phyloP scores from a whole-genome alignment of 1,140 invertebrate genomes.

The Drosophila guanche region DNA sequence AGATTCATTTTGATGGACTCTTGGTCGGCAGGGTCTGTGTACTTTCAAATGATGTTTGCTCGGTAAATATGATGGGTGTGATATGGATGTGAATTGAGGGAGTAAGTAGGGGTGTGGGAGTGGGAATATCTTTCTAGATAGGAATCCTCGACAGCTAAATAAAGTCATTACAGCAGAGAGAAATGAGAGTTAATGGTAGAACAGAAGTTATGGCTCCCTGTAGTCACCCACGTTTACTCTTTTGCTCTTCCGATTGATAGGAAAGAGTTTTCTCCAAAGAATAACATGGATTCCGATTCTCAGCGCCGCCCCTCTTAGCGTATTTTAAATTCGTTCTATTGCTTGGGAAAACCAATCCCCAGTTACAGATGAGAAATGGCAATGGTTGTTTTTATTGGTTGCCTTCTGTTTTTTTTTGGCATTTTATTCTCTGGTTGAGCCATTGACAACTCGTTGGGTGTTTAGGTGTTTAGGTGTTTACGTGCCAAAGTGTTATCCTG shows the following conservation, averaged over 20 bases:
- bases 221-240: too few species aligned
- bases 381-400: conserved; percentile 60
- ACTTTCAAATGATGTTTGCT: conserved; percentile 21
- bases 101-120: too few species aligned
- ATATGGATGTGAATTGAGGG: background rate
- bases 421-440: conserved; percentile 60
- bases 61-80: conserved; percentile 9
- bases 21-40: conserved; percentile 14
- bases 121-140: too few species aligned
- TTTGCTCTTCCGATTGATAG: too few species aligned
- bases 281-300: too few species aligned
- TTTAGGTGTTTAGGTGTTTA: conserved; percentile 72
- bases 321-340: background rate
- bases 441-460: conserved; percentile 68
- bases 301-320: background rate
- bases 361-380: conserved; percentile 50
- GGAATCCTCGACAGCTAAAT: too few species aligned
- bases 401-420: conserved; percentile 38
- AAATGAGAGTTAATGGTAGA: too few species aligned
- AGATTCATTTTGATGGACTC: conserved; percentile 28
- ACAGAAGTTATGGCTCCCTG: too few species aligned
- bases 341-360: background rate
- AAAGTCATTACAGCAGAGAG: too few species aligned
- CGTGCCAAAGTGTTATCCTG: conserved; percentile 70
- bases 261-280: too few species aligned